These are phyloP conservation scores for Anoncus sp. DNA, from an alignment of 2,888 invertebrate species.

Conservation along the genomic window DNA sequence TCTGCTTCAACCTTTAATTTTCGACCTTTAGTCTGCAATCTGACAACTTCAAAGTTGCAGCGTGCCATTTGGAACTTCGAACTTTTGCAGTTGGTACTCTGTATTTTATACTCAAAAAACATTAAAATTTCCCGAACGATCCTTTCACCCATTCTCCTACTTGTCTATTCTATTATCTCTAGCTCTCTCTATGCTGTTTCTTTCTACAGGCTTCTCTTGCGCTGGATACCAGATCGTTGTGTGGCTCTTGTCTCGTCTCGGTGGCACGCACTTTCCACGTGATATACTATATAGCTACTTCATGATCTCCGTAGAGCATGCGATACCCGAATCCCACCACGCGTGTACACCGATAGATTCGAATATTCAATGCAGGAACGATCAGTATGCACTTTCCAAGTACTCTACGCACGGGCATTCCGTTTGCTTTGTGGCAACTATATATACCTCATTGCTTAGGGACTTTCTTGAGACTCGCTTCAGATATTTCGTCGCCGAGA, in stretches of 20 bases:
- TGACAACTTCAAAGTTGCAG: too few species aligned
- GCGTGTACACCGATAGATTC: conserved; percentile 40
- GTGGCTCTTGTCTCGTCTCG: conserved; percentile 37
- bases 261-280: conserved; percentile 47
- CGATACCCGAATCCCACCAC: conserved; percentile 36
- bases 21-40: too few species aligned
- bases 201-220: background rate
- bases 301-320: conserved; percentile 16
- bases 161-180: conserved; percentile 28
- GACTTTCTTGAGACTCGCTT: conserved; percentile 15
- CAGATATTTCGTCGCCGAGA: background rate
- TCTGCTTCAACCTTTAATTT: too few species aligned
- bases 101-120: background rate
- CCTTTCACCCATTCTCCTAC: conserved; percentile 20
- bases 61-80: too few species aligned
- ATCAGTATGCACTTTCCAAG: conserved; percentile 59
- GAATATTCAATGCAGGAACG: conserved; percentile 41
- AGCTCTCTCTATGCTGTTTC: background rate
- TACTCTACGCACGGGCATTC: conserved; percentile 53
- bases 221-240: conserved; percentile 31
- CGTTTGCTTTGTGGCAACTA: conserved; percentile 23
- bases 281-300: conserved; percentile 7
- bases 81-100: too few species aligned
- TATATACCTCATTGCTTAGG: conserved; percentile 17
- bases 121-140: conserved; percentile 3